Evolutionary conservation across 2,888 invertebrate genomes (phyloP), one percentile per base, ranked within the genome.

Genomic region (Chrysina gloriosa): DNA sequence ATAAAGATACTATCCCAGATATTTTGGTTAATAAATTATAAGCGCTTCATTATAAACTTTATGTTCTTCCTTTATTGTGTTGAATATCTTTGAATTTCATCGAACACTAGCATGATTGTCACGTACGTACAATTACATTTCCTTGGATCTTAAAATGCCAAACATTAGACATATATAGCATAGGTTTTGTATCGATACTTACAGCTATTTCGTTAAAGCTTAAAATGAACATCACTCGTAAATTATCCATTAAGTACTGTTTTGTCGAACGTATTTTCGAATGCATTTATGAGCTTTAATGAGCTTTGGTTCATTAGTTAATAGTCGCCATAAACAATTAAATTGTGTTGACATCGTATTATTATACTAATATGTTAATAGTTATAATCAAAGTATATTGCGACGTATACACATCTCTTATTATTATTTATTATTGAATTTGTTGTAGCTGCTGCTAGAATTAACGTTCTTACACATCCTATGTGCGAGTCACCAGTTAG

Each of bases 1-100:
- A 58, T 58, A 39, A 61, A 42, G 58, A 61, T 61, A 42, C 58
- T 16, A 42, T 61, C 58, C 42, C 42, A 42, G 42, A 61, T 61
- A 61, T 61, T 42, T 61, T 42, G 29, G 39, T 27, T 42, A 61
- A 61, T 61, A 61, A 61, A 61, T 61, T 42, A 61, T 27, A 16
- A 61, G 45, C 25, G 9, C 16, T 61, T 61, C 42, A 61, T 61
- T 61, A 61, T 42, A 19, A 25, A 14, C 42, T 42, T 61, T 61
- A 42, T 58, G 39, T 29, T 14, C 14, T 31, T 50, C 3, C 31
- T 14, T 31, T 48, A 19, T 27, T 7, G 6, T 52, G 31, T 52
- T 29, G 31, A 16, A 9, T 19, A 1, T 52, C 52, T 52, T 52
- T 31, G 19, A 19, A 19, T 48, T 27, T 29, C 4, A 25, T n/a